Base-by-base conservation (phyloP, 1,140 invertebrate genomes). In the Thalassaphorura encarpata region DNA sequence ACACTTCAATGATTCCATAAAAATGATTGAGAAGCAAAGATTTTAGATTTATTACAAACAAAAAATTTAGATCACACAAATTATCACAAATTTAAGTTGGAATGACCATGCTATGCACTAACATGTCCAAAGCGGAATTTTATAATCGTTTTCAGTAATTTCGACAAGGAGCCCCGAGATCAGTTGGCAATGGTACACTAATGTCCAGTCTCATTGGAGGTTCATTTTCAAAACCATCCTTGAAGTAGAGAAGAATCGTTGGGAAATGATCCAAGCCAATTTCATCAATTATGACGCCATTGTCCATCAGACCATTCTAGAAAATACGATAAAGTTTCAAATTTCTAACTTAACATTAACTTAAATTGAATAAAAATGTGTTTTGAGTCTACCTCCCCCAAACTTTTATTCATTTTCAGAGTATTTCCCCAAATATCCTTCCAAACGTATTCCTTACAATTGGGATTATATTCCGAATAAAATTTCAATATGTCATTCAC, bases 161-260 rank as follows among this genome's bases (percentile, higher is more conserved):
- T n/a, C n/a, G n/a, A n/a, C n/a, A n/a, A n/a, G n/a, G n/a, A n/a
- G n/a, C n/a, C n/a, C n/a, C n/a, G n/a, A n/a, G n/a, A n/a, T n/a
- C n/a, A n/a, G n/a, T n/a, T n/a, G n/a, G n/a, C n/a, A n/a, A n/a
- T n/a, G n/a, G n/a, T n/a, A n/a, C n/a, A n/a, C n/a, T 52, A 2
- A 51, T 48, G 21, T 58, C 42, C 16, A 58, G 26, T 36, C 24
- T 39, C 27, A 58, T 26, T 6, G 24, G 21, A 18, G 56, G 49
- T 3, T 58, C 49, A 27, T 52, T 24, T 39, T 58, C 49, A 46
- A 58, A 58, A 23, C 56, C 56, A 29, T 58, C 56, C 23, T 52
- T 47, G 42, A 52, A 58, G 18, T 52, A 43, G 31, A 58, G 48
- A 5, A 58, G 33, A 26, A 58, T 52, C 3, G 47, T 48, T 23